Evolutionary conservation across 2,113 vertebrate species (phyloP).

Genomic region (Actenoides lindsayi): DNA sequence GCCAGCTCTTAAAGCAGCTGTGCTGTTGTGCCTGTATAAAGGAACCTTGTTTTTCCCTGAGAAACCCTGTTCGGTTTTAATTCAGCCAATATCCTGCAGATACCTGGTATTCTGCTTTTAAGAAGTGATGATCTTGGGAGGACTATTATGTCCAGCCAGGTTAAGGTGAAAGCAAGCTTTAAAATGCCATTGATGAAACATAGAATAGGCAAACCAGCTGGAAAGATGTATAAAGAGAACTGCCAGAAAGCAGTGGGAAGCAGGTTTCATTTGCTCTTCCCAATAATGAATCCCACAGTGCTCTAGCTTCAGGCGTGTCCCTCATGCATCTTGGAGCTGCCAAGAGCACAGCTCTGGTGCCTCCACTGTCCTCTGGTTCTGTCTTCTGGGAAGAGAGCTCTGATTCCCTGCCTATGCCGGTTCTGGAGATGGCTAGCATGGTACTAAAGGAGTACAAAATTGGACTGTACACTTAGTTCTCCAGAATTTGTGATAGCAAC

Average conservation of each 20-base stretch:
- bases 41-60: not conserved
- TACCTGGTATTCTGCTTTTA: not conserved
- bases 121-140: not conserved
- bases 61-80: not conserved
- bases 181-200: not conserved
- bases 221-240: not conserved
- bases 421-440: not conserved
- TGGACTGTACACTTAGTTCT: not conserved
- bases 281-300: accelerated
- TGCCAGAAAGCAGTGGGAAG: not conserved
- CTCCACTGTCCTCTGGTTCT: not conserved
- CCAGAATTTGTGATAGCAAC: not conserved
- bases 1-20: not conserved
- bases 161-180: not conserved
- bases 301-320: not conserved
- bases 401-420: not conserved
- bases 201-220: not conserved
- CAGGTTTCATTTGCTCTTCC: not conserved
- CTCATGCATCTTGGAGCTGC: not conserved
- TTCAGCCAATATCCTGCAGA: not conserved
- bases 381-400: not conserved
- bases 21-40: not conserved
- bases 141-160: not conserved
- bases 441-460: not conserved
- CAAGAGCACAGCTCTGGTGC: not conserved